Evolutionary conservation across 1,140 invertebrate species (phyloP), one percentile per base, ranked within the genome.

Genomic region (Eumaeus atala): DNA sequence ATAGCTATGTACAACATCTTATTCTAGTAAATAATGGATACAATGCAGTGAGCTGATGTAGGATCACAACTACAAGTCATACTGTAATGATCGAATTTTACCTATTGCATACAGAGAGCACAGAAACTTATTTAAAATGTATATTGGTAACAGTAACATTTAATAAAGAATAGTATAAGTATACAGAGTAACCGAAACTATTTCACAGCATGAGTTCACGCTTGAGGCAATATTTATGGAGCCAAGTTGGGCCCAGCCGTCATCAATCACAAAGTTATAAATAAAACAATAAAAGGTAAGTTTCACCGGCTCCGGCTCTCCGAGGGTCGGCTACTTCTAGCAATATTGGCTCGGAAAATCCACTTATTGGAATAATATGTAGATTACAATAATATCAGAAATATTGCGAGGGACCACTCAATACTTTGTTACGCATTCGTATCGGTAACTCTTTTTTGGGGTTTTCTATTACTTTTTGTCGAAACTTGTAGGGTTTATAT

Each of bases 191-290:
- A 14, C 48, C 62, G 17, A 60, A 84, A 84, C 81, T 82, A 84
- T 70, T 59, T 53, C 74, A 18, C 75, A 71, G 70, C 67, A 59
- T 70, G 77, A 76, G 62, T 72, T 68, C 67, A 54, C 58, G 59
- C 57, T 66, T 51, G 60, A 57, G 73, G 77, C 77, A 86, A 86
- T 86, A 86, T 86, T 86, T 86, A 86, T 86, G 83, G 84, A 86
- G 74, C 69, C 48, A 77, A 83, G 59, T 78, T 63, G 64, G 63
- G 56, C 67, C 70, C 70, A 67, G 72, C 77, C 80, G 68, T 83
- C 83, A 86, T 86, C 83, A 86, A 86, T 86, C 83, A 86, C 77
- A 78, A 86, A 86, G 79, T 86, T 86, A 86, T 86, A 86, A 86
- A 86, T 86, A 86, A 84, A 86, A 84, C 79, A 86, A 86, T 84